These are phyloP conservation scores for Drosophila nikananu DNA, from an alignment of 1,140 invertebrate genomes.

Conservation along the genomic window DNA sequence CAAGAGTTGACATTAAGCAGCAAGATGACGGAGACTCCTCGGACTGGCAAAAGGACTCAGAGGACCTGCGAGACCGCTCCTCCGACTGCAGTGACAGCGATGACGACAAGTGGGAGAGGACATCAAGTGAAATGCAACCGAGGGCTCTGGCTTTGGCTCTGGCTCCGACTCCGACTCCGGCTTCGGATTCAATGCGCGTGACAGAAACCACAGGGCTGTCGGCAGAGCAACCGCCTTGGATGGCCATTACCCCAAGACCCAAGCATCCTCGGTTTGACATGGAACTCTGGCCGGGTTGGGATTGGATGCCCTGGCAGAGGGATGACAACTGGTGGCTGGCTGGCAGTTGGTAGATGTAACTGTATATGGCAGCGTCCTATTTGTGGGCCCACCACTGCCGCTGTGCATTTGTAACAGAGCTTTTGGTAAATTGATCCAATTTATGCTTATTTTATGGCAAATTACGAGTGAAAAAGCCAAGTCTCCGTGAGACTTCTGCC, in stretches of 20 bases:
- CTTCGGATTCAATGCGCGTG: slow-evolving; percentile 73
- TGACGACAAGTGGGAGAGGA: slow-evolving; percentile 56
- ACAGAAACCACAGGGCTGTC: slow-evolving; percentile 69
- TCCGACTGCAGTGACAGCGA: slow-evolving; percentile 36
- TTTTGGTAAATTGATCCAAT: slow-evolving; percentile 82
- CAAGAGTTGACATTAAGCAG: slow-evolving; percentile 81
- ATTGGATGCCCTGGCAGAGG: slow-evolving; percentile 20
- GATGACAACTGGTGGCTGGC: slow-evolving; percentile 32
- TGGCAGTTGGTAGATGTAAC: slow-evolving; percentile 30
- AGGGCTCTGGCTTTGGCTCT: slow-evolving; percentile 41
- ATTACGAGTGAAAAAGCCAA: slow-evolving; percentile 67
- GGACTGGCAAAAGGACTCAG: slow-evolving; percentile 15
- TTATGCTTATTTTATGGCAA: slow-evolving; percentile 83
- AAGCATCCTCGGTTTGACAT: slow-evolving; percentile 46
- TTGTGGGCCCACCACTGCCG: slow-evolving; percentile 35
- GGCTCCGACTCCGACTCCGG: slow-evolving; percentile 3
- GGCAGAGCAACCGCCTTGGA: slow-evolving; percentile 45
- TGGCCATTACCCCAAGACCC: slow-evolving; percentile 64
- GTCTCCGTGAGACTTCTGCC: slow-evolving; percentile 21
- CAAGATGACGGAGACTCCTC: slow-evolving; percentile 43
- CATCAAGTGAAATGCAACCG: slow-evolving; percentile 71
- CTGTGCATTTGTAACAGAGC: slow-evolving; percentile 73
- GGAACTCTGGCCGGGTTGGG: slow-evolving; percentile 31
- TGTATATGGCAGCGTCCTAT: slow-evolving; percentile 37
- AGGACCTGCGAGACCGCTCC: slow-evolving; percentile 4